Conservation (phyloP, 2,797 vertebrate genomes). For the Falco cherrug region DNA sequence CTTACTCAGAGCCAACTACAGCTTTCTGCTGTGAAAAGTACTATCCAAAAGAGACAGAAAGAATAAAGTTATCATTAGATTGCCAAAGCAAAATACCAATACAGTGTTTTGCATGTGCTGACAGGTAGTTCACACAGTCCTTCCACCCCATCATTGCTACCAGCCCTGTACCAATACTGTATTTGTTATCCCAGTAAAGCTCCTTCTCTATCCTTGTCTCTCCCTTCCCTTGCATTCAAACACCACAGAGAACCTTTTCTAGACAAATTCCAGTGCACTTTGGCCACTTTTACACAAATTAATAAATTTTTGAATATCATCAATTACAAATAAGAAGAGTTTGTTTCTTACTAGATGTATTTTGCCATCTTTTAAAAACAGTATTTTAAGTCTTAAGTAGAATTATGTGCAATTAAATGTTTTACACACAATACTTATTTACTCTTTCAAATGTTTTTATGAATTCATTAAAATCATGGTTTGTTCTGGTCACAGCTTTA, state of each 20-base stretch:
- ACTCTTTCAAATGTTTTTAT: neutral
- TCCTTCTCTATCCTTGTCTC: neutral
- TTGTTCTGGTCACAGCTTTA: neutral
- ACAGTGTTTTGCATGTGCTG: neutral
- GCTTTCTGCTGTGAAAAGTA: neutral
- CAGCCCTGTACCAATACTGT: neutral
- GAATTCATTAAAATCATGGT: neutral
- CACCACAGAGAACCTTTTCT: neutral
- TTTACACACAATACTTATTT: neutral
- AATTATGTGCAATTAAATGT: neutral
- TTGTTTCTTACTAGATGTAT: neutral
- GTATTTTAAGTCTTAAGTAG: neutral
- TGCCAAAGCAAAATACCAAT: neutral
- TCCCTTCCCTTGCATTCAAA: neutral
- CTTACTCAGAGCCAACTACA: neutral
- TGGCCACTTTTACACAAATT: neutral
- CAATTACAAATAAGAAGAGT: neutral
- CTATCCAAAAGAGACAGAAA: neutral
- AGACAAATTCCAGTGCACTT: neutral
- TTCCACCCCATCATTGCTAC: neutral
- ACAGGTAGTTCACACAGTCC: neutral
- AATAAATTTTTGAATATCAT: neutral
- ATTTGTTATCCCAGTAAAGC: neutral
- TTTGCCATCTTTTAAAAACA: neutral
- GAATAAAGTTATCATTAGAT: neutral